phyloP scores from a whole-genome alignment of 1,140 invertebrate species.

The Magallana ariakensis region DNA sequence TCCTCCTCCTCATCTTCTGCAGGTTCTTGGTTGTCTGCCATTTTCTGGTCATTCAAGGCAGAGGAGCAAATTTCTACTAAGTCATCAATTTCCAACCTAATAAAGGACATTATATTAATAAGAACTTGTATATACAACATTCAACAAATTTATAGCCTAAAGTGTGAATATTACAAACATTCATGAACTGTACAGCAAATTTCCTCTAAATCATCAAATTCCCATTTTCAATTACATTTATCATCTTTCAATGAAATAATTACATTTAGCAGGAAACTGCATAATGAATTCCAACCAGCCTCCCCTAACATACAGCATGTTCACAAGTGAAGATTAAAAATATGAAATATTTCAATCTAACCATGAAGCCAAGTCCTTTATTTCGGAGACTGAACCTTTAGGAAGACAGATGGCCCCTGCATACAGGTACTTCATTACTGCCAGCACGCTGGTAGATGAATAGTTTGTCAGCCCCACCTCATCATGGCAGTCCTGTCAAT shows the following conservation, averaged over 20 bases:
- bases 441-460: conserved; percentile 44
- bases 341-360: no score
- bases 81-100: background rate
- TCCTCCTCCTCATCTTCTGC: conserved; percentile 18
- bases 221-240: no score
- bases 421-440: conserved; percentile 62
- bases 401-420: conserved; percentile 56
- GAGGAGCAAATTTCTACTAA: background rate
- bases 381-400: conserved; percentile 23
- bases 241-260: no score
- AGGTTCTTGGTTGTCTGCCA: background rate
- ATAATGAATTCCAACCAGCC: no score
- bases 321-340: no score
- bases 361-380: conserved; percentile 34
- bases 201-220: no score
- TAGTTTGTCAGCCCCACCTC: conserved; percentile 41
- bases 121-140: no score
- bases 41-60: background rate
- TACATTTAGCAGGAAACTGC: no score
- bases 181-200: no score
- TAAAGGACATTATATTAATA: background rate
- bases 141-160: no score
- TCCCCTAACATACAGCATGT: no score
- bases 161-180: no score
- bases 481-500: background rate